Evolutionary conservation across 2,888 invertebrate genomes (phyloP), one percentile per base, ranked within the genome.

Genomic region (Xestoiulus laeticollis): DNA sequence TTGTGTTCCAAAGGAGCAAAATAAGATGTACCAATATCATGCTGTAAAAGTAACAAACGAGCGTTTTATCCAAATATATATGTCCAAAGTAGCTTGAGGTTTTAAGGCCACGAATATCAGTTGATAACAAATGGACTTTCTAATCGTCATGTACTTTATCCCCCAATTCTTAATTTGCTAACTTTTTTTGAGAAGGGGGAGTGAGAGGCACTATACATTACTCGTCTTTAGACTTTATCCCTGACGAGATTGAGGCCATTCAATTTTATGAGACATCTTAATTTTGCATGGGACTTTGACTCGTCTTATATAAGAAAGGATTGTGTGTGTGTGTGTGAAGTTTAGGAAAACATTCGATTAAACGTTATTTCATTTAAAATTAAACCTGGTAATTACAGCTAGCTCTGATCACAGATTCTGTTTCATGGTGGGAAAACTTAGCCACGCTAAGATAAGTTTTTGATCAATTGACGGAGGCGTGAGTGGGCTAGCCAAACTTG

Each of bases 51-150:
- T 59, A 6, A 59, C 53, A 59, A 59, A 59, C 53, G 53, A 68
- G 59, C 22, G 19, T 68, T 48, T 26, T 68, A 26, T 19, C 8
- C 59, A n/a, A 68, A 68, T 22, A 22, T 22, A 59, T n/a, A 38
- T 5, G 59, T 68, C 22, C 59, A 68, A 68, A 68, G 59, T 68
- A 19, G 59, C 59, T 19, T 22, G 59, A 38, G 38, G 38, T 38
- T 38, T 38, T 38, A 38, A 38, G 38, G 38, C 38, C 38, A 38
- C 5, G 38, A 38, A 38, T 38, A 38, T 68, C 22, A 68, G 59
- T 68, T 68, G 22, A 68, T 68, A 68, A 22, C 59, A 19, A 68
- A 68, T 68, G 59, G 59, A 68, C 59, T 68, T 68, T 68, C 59
- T 68, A 68, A 68, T 68, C 59, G 59, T 19, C 22, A 22, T 68